Percentiles rank a stretch among this genome's conserved stretches.
These are phyloP conservation scores for Monopis laevigella DNA, from an alignment of 2,888 invertebrate species.

Conservation along the genomic window DNA sequence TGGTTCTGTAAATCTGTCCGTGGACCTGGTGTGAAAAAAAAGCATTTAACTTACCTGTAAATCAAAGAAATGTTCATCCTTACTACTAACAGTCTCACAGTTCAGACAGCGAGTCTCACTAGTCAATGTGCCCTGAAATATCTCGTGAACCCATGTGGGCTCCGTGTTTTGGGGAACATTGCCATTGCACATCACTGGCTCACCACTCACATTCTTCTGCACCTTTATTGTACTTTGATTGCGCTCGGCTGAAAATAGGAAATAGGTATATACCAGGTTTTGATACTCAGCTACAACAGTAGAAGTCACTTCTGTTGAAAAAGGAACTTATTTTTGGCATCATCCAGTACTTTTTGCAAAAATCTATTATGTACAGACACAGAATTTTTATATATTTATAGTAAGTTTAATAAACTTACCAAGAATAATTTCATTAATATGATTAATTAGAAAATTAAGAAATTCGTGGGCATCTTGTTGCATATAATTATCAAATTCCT, in stretches of 20 bases:
- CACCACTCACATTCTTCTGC: conserved; percentile 59
- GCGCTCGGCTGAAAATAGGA: conserved; percentile 71
- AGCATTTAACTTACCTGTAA: conserved; percentile 72
- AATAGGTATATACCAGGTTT: not conserved
- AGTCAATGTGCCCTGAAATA: conserved; percentile 99
- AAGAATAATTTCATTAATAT: conserved; percentile 96
- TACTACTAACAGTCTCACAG: conserved; percentile 99
- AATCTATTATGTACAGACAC: too few species aligned
- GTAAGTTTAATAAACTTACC: conserved; percentile 70
- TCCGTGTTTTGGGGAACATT: conserved; percentile 70
- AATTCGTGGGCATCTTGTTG: conserved; percentile 99
- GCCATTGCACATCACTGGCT: conserved; percentile 50
- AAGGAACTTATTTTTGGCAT: too few species aligned
- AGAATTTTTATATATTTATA: too few species aligned
- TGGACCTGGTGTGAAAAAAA: not conserved
- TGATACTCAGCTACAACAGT: not conserved
- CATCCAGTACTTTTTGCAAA: too few species aligned
- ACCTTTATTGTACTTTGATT: conserved; percentile 74
- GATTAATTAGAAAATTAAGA: conserved; percentile 98
- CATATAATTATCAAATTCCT: conserved; percentile 99
- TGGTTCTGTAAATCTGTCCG: too few species aligned
- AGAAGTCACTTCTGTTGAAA: not conserved
- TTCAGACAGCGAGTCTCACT: conserved; percentile 99
- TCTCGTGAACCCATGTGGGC: conserved; percentile 99
- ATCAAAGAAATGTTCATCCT: conserved; percentile 99